Base-by-base conservation (phyloP, 2,113 vertebrate genomes). In the Xiphias gladius region DNA sequence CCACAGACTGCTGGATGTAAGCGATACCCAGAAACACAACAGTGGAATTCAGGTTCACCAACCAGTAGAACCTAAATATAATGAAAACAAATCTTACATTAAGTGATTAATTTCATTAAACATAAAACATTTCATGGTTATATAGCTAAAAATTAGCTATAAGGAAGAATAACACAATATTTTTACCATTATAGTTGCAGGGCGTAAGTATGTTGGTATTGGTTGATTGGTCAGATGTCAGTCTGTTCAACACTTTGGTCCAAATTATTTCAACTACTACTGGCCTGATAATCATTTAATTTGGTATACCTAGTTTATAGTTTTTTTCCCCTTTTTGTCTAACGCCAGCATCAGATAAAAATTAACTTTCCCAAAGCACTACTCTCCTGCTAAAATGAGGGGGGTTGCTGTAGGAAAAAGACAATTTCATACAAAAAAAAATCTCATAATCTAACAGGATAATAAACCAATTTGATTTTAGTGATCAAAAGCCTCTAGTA, bases 1-100 rank as follows among this genome's bases (percentile, higher is more conserved):
- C 94, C 79, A 96, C 95, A 0, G 96, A 96, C 82, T 97, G 95
- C 90, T 98, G 97, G 86, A 98, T 96, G 58, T 96, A 98, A 71
- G 97, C 96, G 76, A 98, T 97, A 68, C 95, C 97, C 94, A 98
- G 92, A 93, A 99, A 98, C 84, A 98, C 96, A 22, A 97, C 88
- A 0, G 93, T 95, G 52, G 96, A 96, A 79, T 96, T 97, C 80
- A 99, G 91, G 88, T 97, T 98, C 84, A 96, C 91, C 91, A 97
- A 86, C 97, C 97, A 99, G 48, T 97, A 96, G 93, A 97, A 97
- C 97, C 97, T 99, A 79, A 55, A 55, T 28, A 37, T 10, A 54
- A 63, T 75, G 72, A 76, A 89, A 75, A 68, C 16, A 54, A 17
- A 61, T 32, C n/a, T 43, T 1, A 41, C 11, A 26, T 24, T 10